Percentiles rank a stretch among this genome's conserved stretches.
Evolutionary conservation across 2,113 vertebrate species (phyloP).

Genomic region (Pipa parva): DNA sequence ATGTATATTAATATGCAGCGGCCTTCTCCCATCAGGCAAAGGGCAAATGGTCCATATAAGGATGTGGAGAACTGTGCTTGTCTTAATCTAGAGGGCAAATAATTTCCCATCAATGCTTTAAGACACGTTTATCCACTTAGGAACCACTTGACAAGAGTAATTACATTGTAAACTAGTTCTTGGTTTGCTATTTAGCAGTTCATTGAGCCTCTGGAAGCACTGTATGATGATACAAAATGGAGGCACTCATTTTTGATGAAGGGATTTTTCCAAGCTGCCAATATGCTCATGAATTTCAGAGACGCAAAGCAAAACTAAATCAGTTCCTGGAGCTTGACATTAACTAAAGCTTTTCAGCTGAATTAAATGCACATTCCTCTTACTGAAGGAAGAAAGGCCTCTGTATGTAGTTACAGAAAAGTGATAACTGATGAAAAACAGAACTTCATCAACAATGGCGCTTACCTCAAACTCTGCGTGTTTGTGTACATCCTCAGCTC

Average conservation of each 20-base stretch:
- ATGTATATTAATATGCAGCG: too few relatives aligned
- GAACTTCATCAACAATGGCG: slow-evolving; percentile 13
- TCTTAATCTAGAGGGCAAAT: too few relatives aligned
- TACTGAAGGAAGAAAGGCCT: slow-evolving; percentile 34
- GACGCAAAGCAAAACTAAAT: slow-evolving; percentile 47
- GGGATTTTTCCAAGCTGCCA: slow-evolving; percentile 48
- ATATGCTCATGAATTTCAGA: slow-evolving; percentile 44
- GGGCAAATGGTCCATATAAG: too few relatives aligned
- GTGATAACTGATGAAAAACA: slow-evolving; percentile 47
- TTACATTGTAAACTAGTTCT: too few relatives aligned
- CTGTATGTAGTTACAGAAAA: slow-evolving; percentile 34
- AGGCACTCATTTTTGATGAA: slow-evolving; percentile 36
- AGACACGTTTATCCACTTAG: too few relatives aligned
- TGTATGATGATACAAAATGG: neutral
- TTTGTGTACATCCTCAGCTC: slow-evolving; percentile 95
- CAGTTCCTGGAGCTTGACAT: slow-evolving; percentile 42
- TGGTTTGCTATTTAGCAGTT: too few relatives aligned
- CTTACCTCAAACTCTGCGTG: slow-evolving; percentile 97
- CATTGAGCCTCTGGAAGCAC: slow-evolving; percentile 12
- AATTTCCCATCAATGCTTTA: too few relatives aligned
- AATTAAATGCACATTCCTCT: slow-evolving; percentile 40
- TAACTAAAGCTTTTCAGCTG: slow-evolving; percentile 49
- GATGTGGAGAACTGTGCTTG: too few relatives aligned
- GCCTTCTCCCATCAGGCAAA: too few relatives aligned
- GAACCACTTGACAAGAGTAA: too few relatives aligned